Evolutionary conservation across 2,888 invertebrate genomes (phyloP), one percentile per base, ranked within the genome.

Genomic region (Euclidia mi): DNA sequence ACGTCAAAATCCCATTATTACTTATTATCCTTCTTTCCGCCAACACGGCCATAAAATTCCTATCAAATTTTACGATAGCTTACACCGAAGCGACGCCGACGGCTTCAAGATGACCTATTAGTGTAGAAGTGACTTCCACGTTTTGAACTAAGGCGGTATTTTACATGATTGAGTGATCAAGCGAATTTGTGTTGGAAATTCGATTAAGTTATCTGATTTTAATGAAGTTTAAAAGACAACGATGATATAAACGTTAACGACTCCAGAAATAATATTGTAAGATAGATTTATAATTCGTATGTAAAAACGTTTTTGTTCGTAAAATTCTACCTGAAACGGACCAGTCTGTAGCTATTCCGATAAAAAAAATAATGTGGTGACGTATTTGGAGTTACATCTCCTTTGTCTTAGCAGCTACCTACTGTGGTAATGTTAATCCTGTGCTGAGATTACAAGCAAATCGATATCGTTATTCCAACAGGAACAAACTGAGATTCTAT

Each of bases 41-140:
- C 63, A 74, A 65, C 35, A 65, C 65, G 43, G 49, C 71, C 35
- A 34, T 64, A 25, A 59, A 79, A 53, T 48, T 76, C 32, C 45
- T 69, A 46, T 43, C 64, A 55, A 63, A 55, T 45, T 61, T 50
- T 28, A 72, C 52, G 41, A 61, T 60, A 43, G 40, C 58, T 40
- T 46, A 58, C 41, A 52, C 38, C 46, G 44, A 52, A 53, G 58
- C 67, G 32, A 59, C 56, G 31, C 56, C 65, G 29, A 56, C 41
- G 31, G 68, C 66, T 76, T 74, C 80, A 71, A 92, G 92, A 88
- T 92, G 92, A 92, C 92, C 92, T 85, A 82, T 69, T 81, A 78
- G 53, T 70, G 60, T 46, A 37, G 49, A 70, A 51, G 46, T 61
- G 63, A 72, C 69, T 72, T 70, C 64, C 65, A 53, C 50, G 64